Percentiles rank a stretch among this genome's conserved stretches.
Evolutionary conservation across 1,140 invertebrate genomes (phyloP).

Genomic region (Pissodes strobi): DNA sequence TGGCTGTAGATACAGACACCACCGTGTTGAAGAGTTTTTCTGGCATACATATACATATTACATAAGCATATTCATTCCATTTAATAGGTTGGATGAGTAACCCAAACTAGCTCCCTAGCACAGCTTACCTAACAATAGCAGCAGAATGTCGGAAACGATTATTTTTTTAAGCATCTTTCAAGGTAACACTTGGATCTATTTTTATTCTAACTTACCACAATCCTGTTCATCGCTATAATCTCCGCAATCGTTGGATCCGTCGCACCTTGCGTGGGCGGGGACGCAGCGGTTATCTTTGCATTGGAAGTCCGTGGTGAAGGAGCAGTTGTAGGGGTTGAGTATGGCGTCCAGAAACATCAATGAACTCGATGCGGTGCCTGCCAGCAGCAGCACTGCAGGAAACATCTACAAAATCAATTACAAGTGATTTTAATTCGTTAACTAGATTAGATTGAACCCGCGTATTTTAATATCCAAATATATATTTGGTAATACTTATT

Average conservation of each 20-base stretch:
- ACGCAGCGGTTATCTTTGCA: slow-evolving; percentile 44
- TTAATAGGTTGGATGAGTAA: too few relatives aligned
- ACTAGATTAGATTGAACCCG: too few relatives aligned
- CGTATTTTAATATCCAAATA: too few relatives aligned
- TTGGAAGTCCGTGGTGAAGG: slow-evolving; percentile 34
- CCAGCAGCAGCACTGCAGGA: slow-evolving; percentile 21
- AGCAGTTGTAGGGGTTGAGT: slow-evolving; percentile 25
- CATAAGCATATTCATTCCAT: too few relatives aligned
- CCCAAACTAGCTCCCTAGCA: too few relatives aligned
- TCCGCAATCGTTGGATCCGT: slow-evolving; percentile 70
- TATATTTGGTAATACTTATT: too few relatives aligned
- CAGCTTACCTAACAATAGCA: too few relatives aligned
- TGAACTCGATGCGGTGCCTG: slow-evolving; percentile 17
- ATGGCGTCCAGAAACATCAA: slow-evolving; percentile 22
- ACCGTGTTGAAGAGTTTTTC: too few relatives aligned
- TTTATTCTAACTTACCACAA: slow-evolving; percentile 60
- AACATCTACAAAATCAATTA: slow-evolving; percentile 30
- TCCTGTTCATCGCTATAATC: slow-evolving; percentile 70
- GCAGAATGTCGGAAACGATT: too few relatives aligned
- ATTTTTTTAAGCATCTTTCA: not conserved
- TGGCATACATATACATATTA: too few relatives aligned
- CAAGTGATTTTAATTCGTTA: too few relatives aligned
- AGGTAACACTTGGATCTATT: slow-evolving; percentile 1
- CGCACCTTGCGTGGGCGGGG: slow-evolving; percentile 64
- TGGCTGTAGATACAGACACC: too few relatives aligned